Evolutionary conservation across 2,797 vertebrate species (phyloP), one percentile per base, ranked within the genome.

Genomic region (Sebastes trivittatus): DNA sequence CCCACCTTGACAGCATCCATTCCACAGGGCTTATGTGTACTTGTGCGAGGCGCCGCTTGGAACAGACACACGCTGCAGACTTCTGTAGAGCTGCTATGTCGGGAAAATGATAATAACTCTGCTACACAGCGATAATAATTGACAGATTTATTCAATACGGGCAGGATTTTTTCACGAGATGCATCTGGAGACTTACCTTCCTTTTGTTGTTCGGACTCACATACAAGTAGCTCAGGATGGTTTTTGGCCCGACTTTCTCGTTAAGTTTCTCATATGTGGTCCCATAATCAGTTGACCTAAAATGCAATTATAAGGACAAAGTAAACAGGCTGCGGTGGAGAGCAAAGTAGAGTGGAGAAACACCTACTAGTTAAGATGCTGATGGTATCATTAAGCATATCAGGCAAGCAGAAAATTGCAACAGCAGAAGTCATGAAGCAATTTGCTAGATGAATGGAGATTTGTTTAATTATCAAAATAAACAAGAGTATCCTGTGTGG

Each of bases 181-280:
- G 8, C 52, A 86, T 11, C 4, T 34, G 56, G 13, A 79, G 16
- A 88, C 96, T 75, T 96, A 98, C 98, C 97, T 98, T 98, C 67
- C 96, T 96, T 87, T 98, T 98, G 94, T 98, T 98, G 85, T 97
- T 98, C 7, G 98, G 98, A 87, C 97, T 98, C 89, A 98, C 98
- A 11, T 98, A 98, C 82, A 98, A 92, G 93, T 98, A 98, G 93
- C 97, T 98, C 91, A 98, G 91, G 86, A 98, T 97, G 60, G 97
- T 97, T 93, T 98, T 98, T 82, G 95, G 93, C 14, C 97, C 97
- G 34, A 98, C 96, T 96, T 97, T 97, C 85, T 98, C 97, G 79
- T 98, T 98, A 87, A 98, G 91, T 84, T 98, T 98, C 93, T 98
- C 97, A 59, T 98, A 98, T 0, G 97, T 98, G 82, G 97, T 97